Conservation (phyloP, 2,113 vertebrate genomes). For the Ochotona curzoniae region DNA sequence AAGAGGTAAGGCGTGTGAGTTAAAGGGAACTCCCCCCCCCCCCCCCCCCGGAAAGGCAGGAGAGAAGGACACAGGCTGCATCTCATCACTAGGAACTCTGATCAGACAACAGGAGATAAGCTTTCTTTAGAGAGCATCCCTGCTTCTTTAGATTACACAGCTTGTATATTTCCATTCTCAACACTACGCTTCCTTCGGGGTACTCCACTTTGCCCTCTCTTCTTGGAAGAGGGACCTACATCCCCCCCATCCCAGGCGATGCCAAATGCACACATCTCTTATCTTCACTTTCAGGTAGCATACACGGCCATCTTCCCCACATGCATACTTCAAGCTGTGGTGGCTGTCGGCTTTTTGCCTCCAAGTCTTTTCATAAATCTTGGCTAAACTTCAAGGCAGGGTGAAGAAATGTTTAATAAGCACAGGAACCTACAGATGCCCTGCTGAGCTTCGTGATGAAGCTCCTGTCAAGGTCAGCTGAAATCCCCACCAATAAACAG, state of each 20-base stretch:
- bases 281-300: slow-evolving; percentile 4
- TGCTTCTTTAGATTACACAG: slow-evolving; percentile 31
- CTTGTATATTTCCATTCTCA: slow-evolving; percentile 31
- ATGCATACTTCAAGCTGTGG: neutral
- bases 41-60: slow-evolving; percentile 25
- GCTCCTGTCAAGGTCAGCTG: neutral
- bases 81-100: neutral
- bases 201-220: neutral
- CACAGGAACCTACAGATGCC: neutral
- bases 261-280: neutral
- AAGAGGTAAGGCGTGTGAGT: neutral
- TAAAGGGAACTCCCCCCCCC: neutral
- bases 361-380: neutral
- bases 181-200: neutral
- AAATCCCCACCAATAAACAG: neutral
- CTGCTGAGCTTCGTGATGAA: neutral
- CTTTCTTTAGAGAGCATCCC: neutral
- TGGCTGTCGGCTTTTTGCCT: neutral
- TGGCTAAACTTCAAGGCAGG: neutral
- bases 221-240: neutral
- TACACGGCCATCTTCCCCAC: neutral
- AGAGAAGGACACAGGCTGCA: neutral
- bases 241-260: neutral
- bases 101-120: slow-evolving; percentile 13
- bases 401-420: slow-evolving; percentile 28